Evolutionary conservation across 2,888 invertebrate species (phyloP).

Genomic region (Apodemia duryi): DNA sequence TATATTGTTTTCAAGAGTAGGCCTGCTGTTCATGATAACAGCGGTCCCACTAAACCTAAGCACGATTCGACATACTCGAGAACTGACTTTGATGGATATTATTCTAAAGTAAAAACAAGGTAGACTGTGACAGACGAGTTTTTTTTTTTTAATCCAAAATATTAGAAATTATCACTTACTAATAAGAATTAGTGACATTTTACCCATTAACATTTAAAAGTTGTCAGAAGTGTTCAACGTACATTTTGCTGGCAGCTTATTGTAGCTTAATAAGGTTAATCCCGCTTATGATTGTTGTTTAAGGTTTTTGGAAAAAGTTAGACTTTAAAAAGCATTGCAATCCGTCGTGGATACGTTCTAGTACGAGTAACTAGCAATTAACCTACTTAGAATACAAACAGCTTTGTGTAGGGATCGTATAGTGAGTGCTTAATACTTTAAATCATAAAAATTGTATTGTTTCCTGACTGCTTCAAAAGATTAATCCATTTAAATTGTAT

Average conservation of each 20-base stretch:
- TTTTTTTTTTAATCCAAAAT: no score
- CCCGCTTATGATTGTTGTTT: conserved; percentile 14
- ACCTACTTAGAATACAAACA: conserved; percentile 12
- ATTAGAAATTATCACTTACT: no score
- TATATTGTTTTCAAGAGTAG: no score
- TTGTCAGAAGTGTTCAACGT: neutral
- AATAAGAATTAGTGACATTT: neutral
- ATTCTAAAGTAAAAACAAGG: no score
- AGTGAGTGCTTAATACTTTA: conserved; percentile 4
- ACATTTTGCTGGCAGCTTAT: conserved; percentile 3
- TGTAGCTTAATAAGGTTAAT: conserved; percentile 11
- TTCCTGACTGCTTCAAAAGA: neutral
- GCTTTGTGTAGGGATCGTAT: conserved; percentile 2
- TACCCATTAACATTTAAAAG: neutral
- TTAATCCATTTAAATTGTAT: neutral
- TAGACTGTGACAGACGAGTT: no score
- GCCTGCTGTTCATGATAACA: no score
- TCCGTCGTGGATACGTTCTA: conserved; percentile 1
- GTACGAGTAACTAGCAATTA: conserved; percentile 13
- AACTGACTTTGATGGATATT: no score
- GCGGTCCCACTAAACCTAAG: no score
- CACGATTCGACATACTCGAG: no score
- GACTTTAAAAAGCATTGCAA: conserved; percentile 1
- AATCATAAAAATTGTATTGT: neutral
- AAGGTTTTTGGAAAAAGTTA: conserved; percentile 12